These are phyloP conservation scores for Jacana jacana DNA, from an alignment of 2,113 vertebrate species.

Conservation along the genomic window DNA sequence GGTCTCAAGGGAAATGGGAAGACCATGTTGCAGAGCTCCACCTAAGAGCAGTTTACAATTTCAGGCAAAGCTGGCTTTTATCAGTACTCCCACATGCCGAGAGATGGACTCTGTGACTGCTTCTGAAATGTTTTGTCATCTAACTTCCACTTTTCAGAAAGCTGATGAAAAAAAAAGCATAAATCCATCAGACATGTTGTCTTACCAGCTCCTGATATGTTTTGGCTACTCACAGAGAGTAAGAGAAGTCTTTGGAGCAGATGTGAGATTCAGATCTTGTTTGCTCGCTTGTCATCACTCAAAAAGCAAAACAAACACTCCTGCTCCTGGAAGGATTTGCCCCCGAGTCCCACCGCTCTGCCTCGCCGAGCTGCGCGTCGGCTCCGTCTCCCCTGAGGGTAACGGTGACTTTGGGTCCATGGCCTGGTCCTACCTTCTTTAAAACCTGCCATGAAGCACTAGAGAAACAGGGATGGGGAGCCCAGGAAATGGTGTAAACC, in stretches of 20 bases:
- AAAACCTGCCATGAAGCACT: neutral
- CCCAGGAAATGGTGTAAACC: neutral
- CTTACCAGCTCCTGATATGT: constrained; percentile 50
- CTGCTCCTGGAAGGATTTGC: neutral
- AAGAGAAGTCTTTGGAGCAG: constrained; percentile 49
- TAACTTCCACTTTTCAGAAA: constrained; percentile 25
- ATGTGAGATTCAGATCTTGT: constrained; percentile 46
- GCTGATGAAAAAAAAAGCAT: constrained; percentile 42
- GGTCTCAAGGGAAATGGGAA: rapidly evolving
- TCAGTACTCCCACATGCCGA: neutral
- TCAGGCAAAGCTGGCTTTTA: neutral
- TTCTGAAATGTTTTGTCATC: constrained; percentile 57
- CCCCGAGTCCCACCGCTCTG: neutral
- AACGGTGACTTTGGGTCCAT: rapidly evolving
- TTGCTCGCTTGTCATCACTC: constrained; percentile 51
- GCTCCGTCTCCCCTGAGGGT: neutral
- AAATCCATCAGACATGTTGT: constrained; percentile 24
- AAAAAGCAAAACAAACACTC: constrained; percentile 46
- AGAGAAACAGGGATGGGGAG: neutral
- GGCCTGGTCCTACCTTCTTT: neutral
- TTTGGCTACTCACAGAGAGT: constrained; percentile 46
- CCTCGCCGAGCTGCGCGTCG: rapidly evolving
- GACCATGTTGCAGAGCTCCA: neutral
- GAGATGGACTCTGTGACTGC: constrained; percentile 18
- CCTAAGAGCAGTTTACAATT: neutral